Evolutionary conservation across 2,888 invertebrate species (phyloP).

Genomic region (Eumerus sabulonum): DNA sequence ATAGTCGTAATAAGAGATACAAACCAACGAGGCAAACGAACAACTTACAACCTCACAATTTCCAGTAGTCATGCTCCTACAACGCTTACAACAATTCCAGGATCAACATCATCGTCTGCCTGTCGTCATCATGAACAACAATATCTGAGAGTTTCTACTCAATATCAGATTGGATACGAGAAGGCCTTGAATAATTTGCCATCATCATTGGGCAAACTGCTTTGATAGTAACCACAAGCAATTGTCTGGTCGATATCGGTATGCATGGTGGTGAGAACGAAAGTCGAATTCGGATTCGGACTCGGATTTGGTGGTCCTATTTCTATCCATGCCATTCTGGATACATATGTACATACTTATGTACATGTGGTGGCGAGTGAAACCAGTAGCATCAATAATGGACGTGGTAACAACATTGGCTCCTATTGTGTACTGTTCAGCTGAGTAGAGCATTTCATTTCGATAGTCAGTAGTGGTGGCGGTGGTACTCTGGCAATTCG

Average conservation of each 20-base stretch:
- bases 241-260: slow-evolving; percentile 34
- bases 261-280: slow-evolving; percentile 1
- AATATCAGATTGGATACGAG: slow-evolving; percentile 40
- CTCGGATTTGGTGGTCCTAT: background rate
- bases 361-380: background rate
- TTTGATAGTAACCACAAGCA: slow-evolving; percentile 45
- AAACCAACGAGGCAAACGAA: background rate
- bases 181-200: slow-evolving; percentile 63
- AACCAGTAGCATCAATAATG: slow-evolving; percentile 6
- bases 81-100: slow-evolving; percentile 56
- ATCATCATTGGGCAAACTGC: slow-evolving; percentile 62
- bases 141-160: slow-evolving; percentile 53
- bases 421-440: background rate
- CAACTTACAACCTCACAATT: background rate
- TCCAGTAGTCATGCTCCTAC: background rate
- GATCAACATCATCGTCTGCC: slow-evolving; percentile 54
- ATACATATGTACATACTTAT: no score
- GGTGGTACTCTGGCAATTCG: slow-evolving; percentile 52
- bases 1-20: slow-evolving; percentile 10
- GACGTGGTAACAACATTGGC: slow-evolving; percentile 29
- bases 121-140: slow-evolving; percentile 47
- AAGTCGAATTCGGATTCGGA: background rate
- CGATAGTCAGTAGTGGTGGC: slow-evolving; percentile 12
- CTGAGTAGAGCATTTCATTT: background rate
- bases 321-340: no score